Evolutionary conservation across 2,888 invertebrate genomes (phyloP), one percentile per base, ranked within the genome.

Genomic region (Drosophila emarginata): DNA sequence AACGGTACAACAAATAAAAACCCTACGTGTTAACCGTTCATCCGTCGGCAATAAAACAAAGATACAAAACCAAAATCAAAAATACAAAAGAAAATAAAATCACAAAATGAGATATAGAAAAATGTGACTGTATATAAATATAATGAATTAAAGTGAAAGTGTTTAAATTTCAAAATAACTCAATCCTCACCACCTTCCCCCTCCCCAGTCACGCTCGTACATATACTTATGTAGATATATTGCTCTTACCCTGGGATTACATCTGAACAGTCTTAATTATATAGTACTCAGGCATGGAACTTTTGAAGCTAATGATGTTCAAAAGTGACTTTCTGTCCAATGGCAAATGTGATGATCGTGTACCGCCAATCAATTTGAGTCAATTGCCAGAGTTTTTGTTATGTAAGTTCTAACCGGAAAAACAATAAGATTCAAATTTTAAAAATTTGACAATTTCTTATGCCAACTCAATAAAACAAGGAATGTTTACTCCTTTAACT

Each of bases 301-400:
- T 92, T 78, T 90, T 92, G 76, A 92, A 91, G 87, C 83, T 92
- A 81, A 92, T 92, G 92, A 92, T 92, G 92, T 91, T 91, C 87
- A 91, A 91, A 87, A 92, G 91, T 89, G 91, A 91, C 89, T 90
- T 92, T 80, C 82, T 91, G 87, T 89, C 90, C 79, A 89, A 89
- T 85, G 90, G 89, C 79, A 91, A 89, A 88, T 91, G 88, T 93
- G 93, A 93, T 85, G 93, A 94, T 92, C 93, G 95, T 89, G 95
- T 95, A 80, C 95, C 95, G 73, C 95, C 95, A 80, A 95, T 95
- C 86, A 94, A 94, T 89, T 93, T 95, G 78, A 95, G 95, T 91
- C 94, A 94, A 90, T 93, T 95, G 87, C 95, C 95, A 39, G 95
- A 95, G 92, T 94, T 95, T 92, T 93, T 95, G 87, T 91, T 95